A percentile compares a stretch with the other conserved stretches of the same genome.
Conservation (phyloP, 2,113 vertebrate genomes). For the Raja brachyura region DNA sequence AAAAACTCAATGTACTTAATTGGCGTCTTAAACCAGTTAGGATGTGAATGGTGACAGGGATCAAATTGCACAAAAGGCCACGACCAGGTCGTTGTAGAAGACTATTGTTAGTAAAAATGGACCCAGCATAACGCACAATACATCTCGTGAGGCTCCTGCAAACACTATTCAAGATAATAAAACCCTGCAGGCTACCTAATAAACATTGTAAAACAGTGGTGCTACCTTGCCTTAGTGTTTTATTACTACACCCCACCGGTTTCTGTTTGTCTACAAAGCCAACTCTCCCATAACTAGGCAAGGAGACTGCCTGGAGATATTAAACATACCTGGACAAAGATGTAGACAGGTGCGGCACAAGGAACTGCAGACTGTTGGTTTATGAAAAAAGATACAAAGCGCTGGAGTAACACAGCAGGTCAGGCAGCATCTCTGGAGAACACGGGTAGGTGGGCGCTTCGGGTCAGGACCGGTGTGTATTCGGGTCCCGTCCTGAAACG, state of each 20-base stretch:
- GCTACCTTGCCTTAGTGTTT: background rate
- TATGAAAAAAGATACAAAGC: too few relatives aligned
- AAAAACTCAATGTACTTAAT: background rate
- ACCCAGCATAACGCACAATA: background rate
- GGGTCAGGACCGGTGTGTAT: too few relatives aligned
- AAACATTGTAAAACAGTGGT: background rate
- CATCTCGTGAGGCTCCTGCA: background rate
- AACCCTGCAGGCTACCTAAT: background rate
- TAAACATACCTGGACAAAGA: background rate
- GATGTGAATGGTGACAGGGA: background rate
- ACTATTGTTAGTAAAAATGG: conserved; percentile 4
- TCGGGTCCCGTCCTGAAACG: too few relatives aligned
- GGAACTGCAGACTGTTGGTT: too few relatives aligned
- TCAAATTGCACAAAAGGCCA: conserved; percentile 28
- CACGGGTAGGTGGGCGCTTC: too few relatives aligned
- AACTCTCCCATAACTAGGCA: background rate
- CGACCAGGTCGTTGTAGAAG: background rate
- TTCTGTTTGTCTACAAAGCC: background rate
- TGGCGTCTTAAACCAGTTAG: background rate
- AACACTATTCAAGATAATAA: conserved; percentile 18
- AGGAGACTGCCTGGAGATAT: background rate
- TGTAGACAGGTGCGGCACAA: too few relatives aligned
- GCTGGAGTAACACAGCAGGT: too few relatives aligned
- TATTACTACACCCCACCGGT: too few relatives aligned
- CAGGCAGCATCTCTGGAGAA: too few relatives aligned